These are phyloP conservation scores for Oeneis ivallda DNA, from an alignment of 2,888 invertebrate species.

Conservation along the genomic window DNA sequence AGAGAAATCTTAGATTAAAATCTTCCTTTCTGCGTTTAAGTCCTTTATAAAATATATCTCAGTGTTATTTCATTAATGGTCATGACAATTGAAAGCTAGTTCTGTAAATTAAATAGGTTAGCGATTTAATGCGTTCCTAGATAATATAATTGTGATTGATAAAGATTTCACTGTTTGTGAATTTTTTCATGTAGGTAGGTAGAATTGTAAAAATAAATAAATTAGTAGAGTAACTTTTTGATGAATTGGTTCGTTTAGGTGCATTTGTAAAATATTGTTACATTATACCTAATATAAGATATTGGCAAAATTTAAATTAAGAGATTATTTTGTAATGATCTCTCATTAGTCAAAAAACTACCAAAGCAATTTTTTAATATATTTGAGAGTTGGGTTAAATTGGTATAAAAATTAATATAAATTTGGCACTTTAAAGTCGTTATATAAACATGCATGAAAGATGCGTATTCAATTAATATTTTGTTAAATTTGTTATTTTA, in stretches of 20 bases:
- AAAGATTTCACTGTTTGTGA: conserved; percentile 29
- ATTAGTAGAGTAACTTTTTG: conserved; percentile 30
- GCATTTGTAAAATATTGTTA: conserved; percentile 41
- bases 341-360: conserved; percentile 58
- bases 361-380: conserved; percentile 54
- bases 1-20: conserved; percentile 26
- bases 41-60: conserved; percentile 23
- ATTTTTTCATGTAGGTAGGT: conserved; percentile 36
- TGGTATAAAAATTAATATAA: conserved; percentile 37
- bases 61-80: conserved; percentile 28
- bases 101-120: conserved; percentile 35
- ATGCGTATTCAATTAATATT: conserved; percentile 49
- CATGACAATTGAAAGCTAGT: conserved; percentile 38
- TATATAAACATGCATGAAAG: conserved; percentile 33
- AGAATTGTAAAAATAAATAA: conserved; percentile 39
- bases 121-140: conserved; percentile 43
- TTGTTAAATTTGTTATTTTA: conserved; percentile 68
- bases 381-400: conserved; percentile 31
- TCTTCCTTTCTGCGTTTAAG: conserved; percentile 19
- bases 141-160: conserved; percentile 39
- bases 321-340: conserved; percentile 32
- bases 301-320: conserved; percentile 39
- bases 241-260: conserved; percentile 31
- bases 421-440: conserved; percentile 39
- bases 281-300: too few relatives aligned